Evolutionary conservation across 1,140 invertebrate genomes (phyloP), one percentile per base, ranked within the genome.

Genomic region (Caenorhabditis inopinata): DNA sequence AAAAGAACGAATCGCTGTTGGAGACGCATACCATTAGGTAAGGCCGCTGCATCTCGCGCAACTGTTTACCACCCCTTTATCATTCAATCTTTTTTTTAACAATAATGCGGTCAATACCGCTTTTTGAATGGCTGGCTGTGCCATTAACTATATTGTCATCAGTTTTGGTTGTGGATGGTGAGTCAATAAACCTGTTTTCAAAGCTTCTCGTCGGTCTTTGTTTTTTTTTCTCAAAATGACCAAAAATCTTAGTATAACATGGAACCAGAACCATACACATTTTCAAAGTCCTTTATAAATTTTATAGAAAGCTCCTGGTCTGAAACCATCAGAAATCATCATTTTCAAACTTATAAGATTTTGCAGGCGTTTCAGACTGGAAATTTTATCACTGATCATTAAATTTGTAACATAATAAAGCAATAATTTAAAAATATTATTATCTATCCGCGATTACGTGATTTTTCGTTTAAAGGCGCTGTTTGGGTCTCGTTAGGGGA

Each of bases 61-160:
- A 68, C 32, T 11, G 58, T 68, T 68, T 62, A 12, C 14, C 14
- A 7, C 5, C 14, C 14, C 25, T 68, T 16, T 9, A 68, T 38
- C 58, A 68, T 38, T 68, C 58, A 68, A 68, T 68, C 58, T 38
- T 68, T 68, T 68, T 58, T 68, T 62, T 25, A 62, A 42, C 58
- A 42, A 68, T 9, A 68, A 68, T 68, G 58, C 58, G 58, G 58
- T 68, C 58, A 38, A 68, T 38, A 68, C 58, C 58, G 29, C n/a
- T 21, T 42, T 11, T n/a, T 68, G 6, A 21, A 5, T 32, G 14
- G 14, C 58, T 32, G 5, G 16, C 38, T 21, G 21, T 29, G 14
- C 23, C 38, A 42, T 68, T 68, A 68, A 27, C 32, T 38, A 21
- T 68, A 38, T 38, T 38, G 4, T 38, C 58, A 42, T 7, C 14